Conservation (phyloP, 2,888 invertebrate genomes). For the Plagiodera versicolora region DNA sequence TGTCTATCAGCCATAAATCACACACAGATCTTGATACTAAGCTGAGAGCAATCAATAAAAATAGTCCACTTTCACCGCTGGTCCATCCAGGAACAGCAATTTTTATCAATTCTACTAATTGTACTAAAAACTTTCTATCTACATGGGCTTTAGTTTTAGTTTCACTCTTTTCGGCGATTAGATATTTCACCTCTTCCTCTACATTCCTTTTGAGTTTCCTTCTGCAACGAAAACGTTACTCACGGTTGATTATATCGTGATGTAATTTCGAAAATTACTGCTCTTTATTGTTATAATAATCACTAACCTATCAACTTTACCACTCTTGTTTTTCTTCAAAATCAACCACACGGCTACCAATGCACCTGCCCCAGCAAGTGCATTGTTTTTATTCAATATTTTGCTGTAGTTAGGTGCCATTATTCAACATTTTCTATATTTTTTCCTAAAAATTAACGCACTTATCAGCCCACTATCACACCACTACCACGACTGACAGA, state of each 20-base stretch:
- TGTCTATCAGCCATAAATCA: slow-evolving; percentile 97
- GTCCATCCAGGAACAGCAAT: slow-evolving; percentile 80
- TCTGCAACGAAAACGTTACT: slow-evolving; percentile 39
- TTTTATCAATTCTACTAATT: slow-evolving; percentile 68
- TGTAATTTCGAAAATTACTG: not conserved
- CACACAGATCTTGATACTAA: slow-evolving; percentile 88
- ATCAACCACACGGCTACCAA: slow-evolving; percentile 64
- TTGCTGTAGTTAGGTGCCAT: slow-evolving; percentile 82
- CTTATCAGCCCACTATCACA: too few species aligned
- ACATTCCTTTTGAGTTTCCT: slow-evolving; percentile 58
- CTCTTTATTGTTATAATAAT: not conserved
- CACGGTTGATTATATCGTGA: not conserved
- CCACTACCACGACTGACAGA: too few species aligned
- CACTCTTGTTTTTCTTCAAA: slow-evolving; percentile 47
- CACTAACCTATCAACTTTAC: slow-evolving; percentile 42
- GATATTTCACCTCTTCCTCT: slow-evolving; percentile 76
- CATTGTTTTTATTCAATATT: slow-evolving; percentile 68
- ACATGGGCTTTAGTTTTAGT: slow-evolving; percentile 72
- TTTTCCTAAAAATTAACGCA: too few species aligned
- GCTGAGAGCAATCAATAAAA: slow-evolving; percentile 75
- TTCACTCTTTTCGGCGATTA: slow-evolving; percentile 71
- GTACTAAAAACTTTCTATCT: slow-evolving; percentile 72
- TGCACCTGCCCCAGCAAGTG: slow-evolving; percentile 67
- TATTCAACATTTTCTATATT: slow-evolving; percentile 20
- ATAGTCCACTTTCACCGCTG: slow-evolving; percentile 73